Conservation (phyloP, 37 sponge, comb jelly and placozoan species). For the Hexactinellida sp. region DNA sequence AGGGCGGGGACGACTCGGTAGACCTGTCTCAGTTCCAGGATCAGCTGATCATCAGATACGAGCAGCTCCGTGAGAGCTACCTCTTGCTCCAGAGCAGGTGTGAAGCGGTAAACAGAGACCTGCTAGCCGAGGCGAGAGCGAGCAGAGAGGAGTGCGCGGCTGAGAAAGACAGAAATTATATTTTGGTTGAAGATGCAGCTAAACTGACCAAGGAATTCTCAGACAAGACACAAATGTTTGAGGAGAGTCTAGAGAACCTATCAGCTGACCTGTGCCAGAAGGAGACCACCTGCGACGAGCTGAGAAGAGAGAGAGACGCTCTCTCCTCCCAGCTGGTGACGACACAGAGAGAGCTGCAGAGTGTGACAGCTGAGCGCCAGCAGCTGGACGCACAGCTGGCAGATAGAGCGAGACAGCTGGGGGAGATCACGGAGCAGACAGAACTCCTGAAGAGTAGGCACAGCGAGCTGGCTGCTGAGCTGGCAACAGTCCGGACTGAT, state of each 20-base stretch:
- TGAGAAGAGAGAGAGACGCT: not conserved
- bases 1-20: not conserved
- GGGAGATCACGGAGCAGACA: not conserved
- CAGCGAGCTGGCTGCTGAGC: not conserved
- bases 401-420: not conserved
- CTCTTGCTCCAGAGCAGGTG: not conserved
- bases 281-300: not conserved
- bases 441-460: not conserved
- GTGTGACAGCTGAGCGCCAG: not conserved
- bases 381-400: not conserved
- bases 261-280: not conserved
- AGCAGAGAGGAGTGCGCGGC: not conserved
- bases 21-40: not conserved
- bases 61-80: not conserved
- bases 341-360: not conserved
- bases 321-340: not conserved
- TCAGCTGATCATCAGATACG: not conserved
- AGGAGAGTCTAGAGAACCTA: not conserved
- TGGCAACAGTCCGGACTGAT: not conserved
- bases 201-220: not conserved
- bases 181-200: not conserved
- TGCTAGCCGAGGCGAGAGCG: not conserved
- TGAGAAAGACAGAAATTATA: not conserved
- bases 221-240: not conserved
- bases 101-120: not conserved